A percentile compares a stretch with the other conserved stretches of the same genome.
phyloP scores from a whole-genome alignment of 2,113 vertebrate genomes.

The Sebastes fasciatus region DNA sequence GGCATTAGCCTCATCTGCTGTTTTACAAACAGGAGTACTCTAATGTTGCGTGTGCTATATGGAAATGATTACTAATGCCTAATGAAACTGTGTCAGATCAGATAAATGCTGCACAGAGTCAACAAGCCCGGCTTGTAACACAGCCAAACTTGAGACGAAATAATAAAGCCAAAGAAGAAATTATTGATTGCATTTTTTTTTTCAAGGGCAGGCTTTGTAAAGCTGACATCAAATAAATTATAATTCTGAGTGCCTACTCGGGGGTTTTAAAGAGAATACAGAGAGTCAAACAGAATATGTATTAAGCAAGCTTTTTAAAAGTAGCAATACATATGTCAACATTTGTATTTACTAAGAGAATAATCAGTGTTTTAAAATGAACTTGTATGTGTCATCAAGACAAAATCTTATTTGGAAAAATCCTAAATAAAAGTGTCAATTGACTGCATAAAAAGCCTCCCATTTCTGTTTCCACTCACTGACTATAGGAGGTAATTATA shows the following conservation, averaged over 20 bases:
- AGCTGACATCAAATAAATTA: conserved; percentile 69
- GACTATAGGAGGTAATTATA: conserved; percentile 38
- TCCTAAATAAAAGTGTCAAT: conserved; percentile 27
- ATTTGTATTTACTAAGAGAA: conserved; percentile 23
- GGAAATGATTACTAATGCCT: conserved; percentile 81
- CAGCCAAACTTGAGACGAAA: conserved; percentile 74
- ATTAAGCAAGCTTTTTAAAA: conserved; percentile 30
- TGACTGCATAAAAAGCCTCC: conserved; percentile 12
- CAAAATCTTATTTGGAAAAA: not conserved
- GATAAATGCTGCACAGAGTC: conserved; percentile 71
- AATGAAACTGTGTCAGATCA: conserved; percentile 81
- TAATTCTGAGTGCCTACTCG: conserved; percentile 53
- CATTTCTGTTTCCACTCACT: conserved; percentile 25
- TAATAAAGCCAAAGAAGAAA: conserved; percentile 73
- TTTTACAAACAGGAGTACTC: conserved; percentile 84
- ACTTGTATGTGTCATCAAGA: conserved; percentile 4
- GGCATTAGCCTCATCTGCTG: conserved; percentile 84
- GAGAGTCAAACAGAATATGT: conserved; percentile 32
- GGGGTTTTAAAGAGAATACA: conserved; percentile 46
- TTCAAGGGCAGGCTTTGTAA: conserved; percentile 72
- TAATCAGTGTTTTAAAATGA: conserved; percentile 1
- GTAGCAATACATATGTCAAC: not conserved
- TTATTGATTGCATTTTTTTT: conserved; percentile 68
- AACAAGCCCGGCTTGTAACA: conserved; percentile 68
- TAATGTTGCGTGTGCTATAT: conserved; percentile 73